These are phyloP conservation scores for Chromobotia macracanthus DNA, from an alignment of 2,797 vertebrate genomes.

Conservation along the genomic window DNA sequence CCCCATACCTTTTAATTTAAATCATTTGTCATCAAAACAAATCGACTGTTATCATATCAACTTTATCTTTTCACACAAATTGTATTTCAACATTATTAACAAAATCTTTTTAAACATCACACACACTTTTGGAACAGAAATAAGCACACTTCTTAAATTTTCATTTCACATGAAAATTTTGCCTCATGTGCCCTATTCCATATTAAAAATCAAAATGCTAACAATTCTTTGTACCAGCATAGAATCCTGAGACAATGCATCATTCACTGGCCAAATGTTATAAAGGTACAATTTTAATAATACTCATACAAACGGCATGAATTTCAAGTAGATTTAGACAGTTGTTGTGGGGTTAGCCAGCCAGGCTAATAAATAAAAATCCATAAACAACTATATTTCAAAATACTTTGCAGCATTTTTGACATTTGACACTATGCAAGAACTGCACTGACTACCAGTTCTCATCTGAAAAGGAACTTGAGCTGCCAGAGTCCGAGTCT, in stretches of 20 bases:
- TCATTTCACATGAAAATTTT: neutral
- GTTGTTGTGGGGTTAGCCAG: conserved; percentile 15
- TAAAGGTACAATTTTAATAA: conserved; percentile 48
- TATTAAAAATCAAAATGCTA: neutral
- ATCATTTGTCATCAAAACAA: too few species aligned
- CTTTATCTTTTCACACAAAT: too few species aligned
- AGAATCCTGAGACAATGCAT: conserved; percentile 43
- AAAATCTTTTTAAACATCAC: too few species aligned
- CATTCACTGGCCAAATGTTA: neutral
- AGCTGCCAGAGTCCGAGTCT: conserved; percentile 86
- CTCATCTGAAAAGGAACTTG: conserved; percentile 88
- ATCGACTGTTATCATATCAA: too few species aligned
- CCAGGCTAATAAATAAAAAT: conserved; percentile 8
- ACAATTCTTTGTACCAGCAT: conserved; percentile 2
- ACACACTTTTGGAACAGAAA: too few species aligned
- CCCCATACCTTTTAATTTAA: too few species aligned
- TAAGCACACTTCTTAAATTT: neutral
- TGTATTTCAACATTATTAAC: too few species aligned
- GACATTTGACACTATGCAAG: conserved; percentile 14
- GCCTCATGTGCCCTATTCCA: neutral
- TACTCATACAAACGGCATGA: conserved; percentile 52
- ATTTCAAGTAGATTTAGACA: conserved; percentile 42
- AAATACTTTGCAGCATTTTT: conserved; percentile 22
- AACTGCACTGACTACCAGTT: conserved; percentile 72
- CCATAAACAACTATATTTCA: conserved; percentile 4